phyloP scores from a whole-genome alignment of 2,888 invertebrate species.

The Therioaphis trifolii region DNA sequence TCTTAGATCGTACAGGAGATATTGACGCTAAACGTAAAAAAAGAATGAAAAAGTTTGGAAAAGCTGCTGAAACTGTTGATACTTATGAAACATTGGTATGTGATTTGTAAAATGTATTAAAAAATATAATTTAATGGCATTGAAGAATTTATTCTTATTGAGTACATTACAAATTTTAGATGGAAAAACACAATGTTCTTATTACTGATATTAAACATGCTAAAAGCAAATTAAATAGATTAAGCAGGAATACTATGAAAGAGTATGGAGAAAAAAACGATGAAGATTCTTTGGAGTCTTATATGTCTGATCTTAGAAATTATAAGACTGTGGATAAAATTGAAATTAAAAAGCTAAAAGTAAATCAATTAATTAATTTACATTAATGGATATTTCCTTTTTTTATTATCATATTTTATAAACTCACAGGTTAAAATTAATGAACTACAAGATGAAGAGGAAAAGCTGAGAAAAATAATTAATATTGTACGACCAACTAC shows the following conservation, averaged over 20 bases:
- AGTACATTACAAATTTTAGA: slow-evolving; percentile 69
- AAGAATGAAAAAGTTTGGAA: slow-evolving; percentile 75
- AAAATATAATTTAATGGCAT: too few species aligned
- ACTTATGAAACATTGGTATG: slow-evolving; percentile 71
- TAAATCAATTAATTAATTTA: slow-evolving; percentile 66
- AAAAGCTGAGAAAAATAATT: slow-evolving; percentile 77
- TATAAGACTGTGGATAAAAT: slow-evolving; percentile 76
- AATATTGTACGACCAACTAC: slow-evolving; percentile 80
- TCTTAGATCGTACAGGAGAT: slow-evolving; percentile 90
- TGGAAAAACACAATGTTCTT: slow-evolving; percentile 73
- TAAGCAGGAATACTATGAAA: slow-evolving; percentile 49
- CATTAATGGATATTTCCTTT: not conserved
- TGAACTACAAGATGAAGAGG: slow-evolving; percentile 77
- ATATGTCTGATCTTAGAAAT: slow-evolving; percentile 78
- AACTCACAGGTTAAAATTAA: slow-evolving; percentile 74
- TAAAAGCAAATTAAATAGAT: slow-evolving; percentile 64
- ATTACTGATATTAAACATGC: slow-evolving; percentile 71
- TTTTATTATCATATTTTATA: slow-evolving; percentile 11
- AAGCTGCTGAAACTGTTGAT: slow-evolving; percentile 72
- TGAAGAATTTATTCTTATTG: not conserved
- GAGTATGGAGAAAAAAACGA: slow-evolving; percentile 66
- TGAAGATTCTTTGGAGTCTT: slow-evolving; percentile 83
- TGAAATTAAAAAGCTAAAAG: slow-evolving; percentile 73
- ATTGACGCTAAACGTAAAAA: slow-evolving; percentile 87
- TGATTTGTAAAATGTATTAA: too few species aligned